Base-by-base conservation (phyloP, 2,888 invertebrate species). In the Mongoloraphidia duomilia region DNA sequence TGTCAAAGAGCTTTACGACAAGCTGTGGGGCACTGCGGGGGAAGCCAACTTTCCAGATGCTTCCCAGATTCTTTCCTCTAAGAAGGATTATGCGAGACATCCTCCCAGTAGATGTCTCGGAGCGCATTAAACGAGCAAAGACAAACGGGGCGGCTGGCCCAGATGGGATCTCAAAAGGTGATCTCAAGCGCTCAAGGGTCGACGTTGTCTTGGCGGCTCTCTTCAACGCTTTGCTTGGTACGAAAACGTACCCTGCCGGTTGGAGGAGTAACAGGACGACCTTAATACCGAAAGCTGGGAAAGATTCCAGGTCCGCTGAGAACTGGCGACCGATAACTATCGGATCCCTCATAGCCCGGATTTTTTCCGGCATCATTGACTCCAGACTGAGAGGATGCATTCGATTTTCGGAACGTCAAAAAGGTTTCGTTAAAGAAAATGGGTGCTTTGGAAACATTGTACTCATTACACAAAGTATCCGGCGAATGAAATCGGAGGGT, bases 371-470 rank as follows among this genome's bases (percentile, higher is more conserved):
- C n/a, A n/a, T n/a, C n/a, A n/a, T n/a, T n/a, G n/a, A n/a, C n/a
- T n/a, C n/a, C n/a, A n/a, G n/a, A n/a, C n/a, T n/a, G n/a, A n/a
- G n/a, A n/a, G 49, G n/a, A n/a, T 43, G 50, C 1, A 52, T 60
- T 0, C 40, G 34, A 3, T 54, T 58, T 34, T 46, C 47, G 12
- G 51, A 57, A 3, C 51, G 63, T 1, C 63, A 63, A 51, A 64
- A 62, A 49, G 60, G 60, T 2, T 64, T 62, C 46, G 57, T 58
- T 0, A 44, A 49, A 2, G 61, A 62, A 40, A 53, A 57, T 39
- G 57, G 57, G 0, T 44, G 41, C 0, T 51, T 52, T 0, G 53
- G 56, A 10, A 56, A 53, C 34, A 41, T 50, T 3, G 33, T 34
- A 2, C 14, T 53, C 0, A 41, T 57, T 53, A 60, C 57, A n/a